Base-by-base conservation (phyloP, 2,113 vertebrate genomes). In the Gallinago jamesoni region DNA sequence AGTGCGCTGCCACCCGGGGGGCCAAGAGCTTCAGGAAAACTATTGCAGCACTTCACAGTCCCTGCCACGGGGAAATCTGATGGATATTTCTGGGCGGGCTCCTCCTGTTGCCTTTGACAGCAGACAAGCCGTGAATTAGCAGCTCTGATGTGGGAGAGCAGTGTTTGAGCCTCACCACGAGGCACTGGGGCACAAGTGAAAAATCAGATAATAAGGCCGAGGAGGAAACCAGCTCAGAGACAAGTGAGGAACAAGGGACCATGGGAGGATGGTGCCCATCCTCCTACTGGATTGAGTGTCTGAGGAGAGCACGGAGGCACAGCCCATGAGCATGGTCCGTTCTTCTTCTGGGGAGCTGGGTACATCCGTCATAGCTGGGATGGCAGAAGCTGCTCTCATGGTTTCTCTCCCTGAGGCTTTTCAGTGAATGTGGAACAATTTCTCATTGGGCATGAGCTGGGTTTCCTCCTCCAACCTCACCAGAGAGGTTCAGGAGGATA, bases 391-490 rank as follows among this genome's bases (percentile, higher is more conserved):
- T 70, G 37, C 28, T 53, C 28, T 33, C 1, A 0, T 33, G n/a
- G 7, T 79, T 75, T 81, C 41, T 69, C 7, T 50, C 48, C 47
- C n/a, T 48, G 53, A 55, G 14, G n/a, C 9, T 75, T 68, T 75
- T 35, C 14, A 20, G 47, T 20, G 28, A 48, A 48, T 0, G 0
- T 16, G 21, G 68, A 80, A 27, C 23, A 31, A 9, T 62, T 68
- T 60, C 14, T 30, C 1, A 0, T 9, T 13, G 30, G 41, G 24
- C 16, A 41, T 1, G 0, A 31, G 24, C 6, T 8, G 6, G 24
- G 24, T 39, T 69, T 59, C 53, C 28, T 11, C 37, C 35, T 59
- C 53, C 0, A 0, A 22, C 31, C 45, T 33, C 31, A 5, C 27
- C 52, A 52, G 27, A 24, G 60, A 37, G 18, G 53, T 21, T 43